Evolutionary conservation across 2,797 vertebrate species (phyloP).

Genomic region (Loriculus beryllinus): DNA sequence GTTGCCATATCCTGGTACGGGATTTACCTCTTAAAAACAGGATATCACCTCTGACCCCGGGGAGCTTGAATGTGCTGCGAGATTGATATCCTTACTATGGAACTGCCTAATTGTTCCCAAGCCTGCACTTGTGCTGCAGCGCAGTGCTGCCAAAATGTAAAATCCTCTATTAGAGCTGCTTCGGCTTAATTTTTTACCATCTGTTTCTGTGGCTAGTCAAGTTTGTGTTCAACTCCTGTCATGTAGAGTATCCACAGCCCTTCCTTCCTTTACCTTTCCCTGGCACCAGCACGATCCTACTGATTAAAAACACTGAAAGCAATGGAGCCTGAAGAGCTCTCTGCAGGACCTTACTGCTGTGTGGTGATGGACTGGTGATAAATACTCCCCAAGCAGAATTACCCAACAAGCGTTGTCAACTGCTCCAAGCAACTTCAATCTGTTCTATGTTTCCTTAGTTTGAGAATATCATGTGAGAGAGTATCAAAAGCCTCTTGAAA

Average conservation of each 20-base stretch:
- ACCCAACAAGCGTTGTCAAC: background rate
- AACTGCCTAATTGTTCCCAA: background rate
- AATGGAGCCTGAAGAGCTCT: background rate
- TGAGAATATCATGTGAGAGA: background rate
- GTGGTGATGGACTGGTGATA: background rate
- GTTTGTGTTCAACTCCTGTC: background rate
- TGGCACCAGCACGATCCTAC: background rate
- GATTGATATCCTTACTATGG: background rate
- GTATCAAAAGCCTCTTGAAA: conserved; percentile 5
- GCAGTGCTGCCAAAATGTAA: background rate
- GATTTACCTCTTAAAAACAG: conserved; percentile 3
- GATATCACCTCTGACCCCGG: background rate
- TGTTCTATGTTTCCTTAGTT: background rate
- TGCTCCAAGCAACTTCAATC: background rate
- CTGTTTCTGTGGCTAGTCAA: background rate
- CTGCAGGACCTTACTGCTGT: background rate
- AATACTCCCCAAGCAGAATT: background rate
- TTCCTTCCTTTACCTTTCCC: background rate
- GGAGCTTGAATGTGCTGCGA: background rate
- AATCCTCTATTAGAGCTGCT: background rate
- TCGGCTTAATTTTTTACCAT: background rate
- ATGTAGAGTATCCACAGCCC: background rate
- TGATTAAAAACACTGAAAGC: background rate
- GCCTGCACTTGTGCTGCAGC: background rate
- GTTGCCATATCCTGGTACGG: background rate